Conservation (phyloP, 2,888 invertebrate genomes). For the Campoplex nolae region DNA sequence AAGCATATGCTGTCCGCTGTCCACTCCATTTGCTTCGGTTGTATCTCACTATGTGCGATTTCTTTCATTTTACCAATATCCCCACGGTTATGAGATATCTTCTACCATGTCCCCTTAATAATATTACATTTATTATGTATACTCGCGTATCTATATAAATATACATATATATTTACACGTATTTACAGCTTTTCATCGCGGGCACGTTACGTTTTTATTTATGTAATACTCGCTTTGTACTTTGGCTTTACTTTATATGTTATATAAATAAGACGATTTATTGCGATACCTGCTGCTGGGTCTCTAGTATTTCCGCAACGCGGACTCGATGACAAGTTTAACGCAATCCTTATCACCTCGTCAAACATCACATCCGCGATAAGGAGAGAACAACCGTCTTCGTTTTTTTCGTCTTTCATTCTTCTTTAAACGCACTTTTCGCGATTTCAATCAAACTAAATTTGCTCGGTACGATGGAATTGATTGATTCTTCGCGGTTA, state of each 20-base stretch:
- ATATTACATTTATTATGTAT: conserved; percentile 15
- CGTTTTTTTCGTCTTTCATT: not conserved
- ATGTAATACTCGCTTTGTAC: not conserved
- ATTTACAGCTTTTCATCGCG: conserved; percentile 3
- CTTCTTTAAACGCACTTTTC: not conserved
- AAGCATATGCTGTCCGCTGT: conserved; percentile 84
- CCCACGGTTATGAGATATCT: not conserved
- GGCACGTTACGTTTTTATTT: not conserved
- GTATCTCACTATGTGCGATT: conserved; percentile 70
- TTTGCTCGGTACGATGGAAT: not conserved
- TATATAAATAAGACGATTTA: not conserved
- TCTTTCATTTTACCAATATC: conserved; percentile 35
- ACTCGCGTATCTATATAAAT: not conserved
- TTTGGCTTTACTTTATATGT: not conserved
- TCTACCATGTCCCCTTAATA: not conserved
- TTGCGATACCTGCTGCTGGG: not conserved
- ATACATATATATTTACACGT: not conserved
- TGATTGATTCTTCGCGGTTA: not conserved
- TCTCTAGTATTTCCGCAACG: not conserved
- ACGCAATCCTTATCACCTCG: conserved; percentile 13
- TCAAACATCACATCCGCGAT: conserved; percentile 1
- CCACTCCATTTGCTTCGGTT: conserved; percentile 84
- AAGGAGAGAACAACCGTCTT: not conserved
- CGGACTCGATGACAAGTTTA: not conserved
- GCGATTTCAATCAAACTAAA: not conserved